These are phyloP conservation scores for Leptobrachium ailaonicum DNA, from an alignment of 2,113 vertebrate genomes.

Conservation along the genomic window DNA sequence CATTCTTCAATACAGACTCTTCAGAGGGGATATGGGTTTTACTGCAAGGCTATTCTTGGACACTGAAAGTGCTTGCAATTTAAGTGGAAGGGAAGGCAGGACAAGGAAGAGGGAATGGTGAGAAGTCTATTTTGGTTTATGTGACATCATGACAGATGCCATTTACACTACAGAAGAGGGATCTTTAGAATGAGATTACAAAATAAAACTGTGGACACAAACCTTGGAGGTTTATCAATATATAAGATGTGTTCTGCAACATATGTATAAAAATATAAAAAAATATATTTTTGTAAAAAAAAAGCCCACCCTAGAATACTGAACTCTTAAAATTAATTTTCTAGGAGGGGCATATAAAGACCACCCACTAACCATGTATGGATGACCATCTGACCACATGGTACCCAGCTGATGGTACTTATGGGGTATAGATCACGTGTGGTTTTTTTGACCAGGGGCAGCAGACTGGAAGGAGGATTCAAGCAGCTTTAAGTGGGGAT, in stretches of 20 bases:
- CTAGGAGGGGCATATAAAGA: slow-evolving; percentile 30
- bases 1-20: slow-evolving; percentile 13
- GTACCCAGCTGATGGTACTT: slow-evolving; percentile 68
- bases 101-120: slow-evolving; percentile 21
- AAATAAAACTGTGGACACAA: slow-evolving; percentile 11
- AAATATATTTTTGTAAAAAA: not conserved
- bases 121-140: slow-evolving; percentile 34
- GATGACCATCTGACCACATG: slow-evolving; percentile 66
- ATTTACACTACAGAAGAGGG: slow-evolving; percentile 30
- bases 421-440: slow-evolving; percentile 78
- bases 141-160: slow-evolving; percentile 35
- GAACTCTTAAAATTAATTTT: not conserved
- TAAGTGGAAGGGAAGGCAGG: slow-evolving; percentile 25
- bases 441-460: slow-evolving; percentile 76
- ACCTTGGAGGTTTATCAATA: slow-evolving; percentile 5
- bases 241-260: not conserved
- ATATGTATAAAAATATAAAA: not conserved
- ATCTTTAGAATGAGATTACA: slow-evolving; percentile 15
- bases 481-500: slow-evolving; percentile 69
- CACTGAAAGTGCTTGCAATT: slow-evolving; percentile 45
- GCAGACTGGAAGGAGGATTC: slow-evolving; percentile 68
- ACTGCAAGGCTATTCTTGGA: slow-evolving; percentile 49
- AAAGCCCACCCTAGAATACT: not conserved
- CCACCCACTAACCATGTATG: slow-evolving; percentile 70
- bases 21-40: slow-evolving; percentile 40